A percentile compares a stretch with the other conserved stretches of the same genome.
phyloP scores from a whole-genome alignment of 2,113 vertebrate genomes.

The Centropristis striata region DNA sequence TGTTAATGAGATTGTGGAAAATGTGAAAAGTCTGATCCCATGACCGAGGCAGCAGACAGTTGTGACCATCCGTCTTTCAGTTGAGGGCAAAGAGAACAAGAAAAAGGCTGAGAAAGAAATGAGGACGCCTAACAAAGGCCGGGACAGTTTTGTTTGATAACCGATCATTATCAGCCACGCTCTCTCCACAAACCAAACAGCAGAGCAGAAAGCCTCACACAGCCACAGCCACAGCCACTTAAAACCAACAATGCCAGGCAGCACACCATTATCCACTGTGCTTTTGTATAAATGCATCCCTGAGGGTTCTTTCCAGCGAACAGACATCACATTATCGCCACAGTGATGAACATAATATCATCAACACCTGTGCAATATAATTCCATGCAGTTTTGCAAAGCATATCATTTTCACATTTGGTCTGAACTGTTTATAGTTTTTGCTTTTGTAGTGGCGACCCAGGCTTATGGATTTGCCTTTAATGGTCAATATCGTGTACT shows the following conservation, averaged over 20 bases:
- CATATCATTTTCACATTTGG: conserved; percentile 9
- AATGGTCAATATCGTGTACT: background rate
- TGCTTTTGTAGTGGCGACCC: background rate
- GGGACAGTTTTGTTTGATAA: conserved; percentile 46
- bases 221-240: conserved; percentile 33
- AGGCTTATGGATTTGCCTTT: background rate
- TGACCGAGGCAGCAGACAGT: background rate
- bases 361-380: conserved; percentile 11
- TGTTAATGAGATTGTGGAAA: conserved; percentile 5
- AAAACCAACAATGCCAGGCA: conserved; percentile 36
- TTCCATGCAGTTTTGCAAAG: conserved; percentile 2
- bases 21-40: background rate
- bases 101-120: background rate
- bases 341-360: conserved; percentile 5
- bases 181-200: conserved; percentile 40
- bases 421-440: background rate
- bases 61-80: conserved; percentile 1
- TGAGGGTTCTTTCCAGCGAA: conserved; percentile 7
- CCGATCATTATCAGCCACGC: conserved; percentile 58
- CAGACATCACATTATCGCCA: conserved; percentile 5
- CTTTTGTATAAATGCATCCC: conserved; percentile 36
- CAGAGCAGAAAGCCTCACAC: conserved; percentile 36
- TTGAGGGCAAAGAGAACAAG: background rate
- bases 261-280: conserved; percentile 31
- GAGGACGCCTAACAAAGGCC: conserved; percentile 33